These are phyloP conservation scores for Orestias chungarensis DNA, from an alignment of 2,797 vertebrate species.

Conservation along the genomic window DNA sequence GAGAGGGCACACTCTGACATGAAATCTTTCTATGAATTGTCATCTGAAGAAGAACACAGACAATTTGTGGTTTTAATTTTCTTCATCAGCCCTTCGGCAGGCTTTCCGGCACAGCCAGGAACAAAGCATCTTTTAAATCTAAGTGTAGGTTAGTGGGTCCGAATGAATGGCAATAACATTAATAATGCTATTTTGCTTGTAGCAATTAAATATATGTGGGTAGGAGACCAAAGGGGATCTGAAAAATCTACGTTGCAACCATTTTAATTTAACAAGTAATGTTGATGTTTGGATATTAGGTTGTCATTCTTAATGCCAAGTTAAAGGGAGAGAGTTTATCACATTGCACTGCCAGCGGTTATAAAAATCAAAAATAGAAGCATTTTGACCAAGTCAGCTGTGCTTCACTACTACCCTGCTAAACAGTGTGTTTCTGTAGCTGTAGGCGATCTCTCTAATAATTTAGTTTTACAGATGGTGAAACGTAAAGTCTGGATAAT, in stretches of 20 bases:
- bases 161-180: not conserved
- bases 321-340: slow-evolving; percentile 25
- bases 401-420: slow-evolving; percentile 24
- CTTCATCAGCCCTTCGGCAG: slow-evolving; percentile 38
- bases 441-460: slow-evolving; percentile 53
- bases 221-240: not conserved
- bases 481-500: slow-evolving; percentile 49
- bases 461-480: slow-evolving; percentile 52
- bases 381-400: slow-evolving; percentile 31
- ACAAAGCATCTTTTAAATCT: slow-evolving; percentile 9
- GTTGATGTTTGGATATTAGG: slow-evolving; percentile 5
- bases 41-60: slow-evolving; percentile 57
- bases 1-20: slow-evolving; percentile 51
- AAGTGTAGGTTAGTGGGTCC: not conserved
- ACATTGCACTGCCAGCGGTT: slow-evolving; percentile 17
- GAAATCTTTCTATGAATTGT: slow-evolving; percentile 67
- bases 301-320: slow-evolving; percentile 6
- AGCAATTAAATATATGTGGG: not conserved
- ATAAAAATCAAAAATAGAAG: slow-evolving; percentile 31
- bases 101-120: slow-evolving; percentile 16
- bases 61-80: slow-evolving; percentile 54
- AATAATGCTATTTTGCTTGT: not conserved
- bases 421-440: slow-evolving; percentile 24
- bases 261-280: not conserved
- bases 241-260: slow-evolving; percentile 7